phyloP scores from a whole-genome alignment of 1,140 invertebrate species.

The Pseudomyrmex pallidus region DNA sequence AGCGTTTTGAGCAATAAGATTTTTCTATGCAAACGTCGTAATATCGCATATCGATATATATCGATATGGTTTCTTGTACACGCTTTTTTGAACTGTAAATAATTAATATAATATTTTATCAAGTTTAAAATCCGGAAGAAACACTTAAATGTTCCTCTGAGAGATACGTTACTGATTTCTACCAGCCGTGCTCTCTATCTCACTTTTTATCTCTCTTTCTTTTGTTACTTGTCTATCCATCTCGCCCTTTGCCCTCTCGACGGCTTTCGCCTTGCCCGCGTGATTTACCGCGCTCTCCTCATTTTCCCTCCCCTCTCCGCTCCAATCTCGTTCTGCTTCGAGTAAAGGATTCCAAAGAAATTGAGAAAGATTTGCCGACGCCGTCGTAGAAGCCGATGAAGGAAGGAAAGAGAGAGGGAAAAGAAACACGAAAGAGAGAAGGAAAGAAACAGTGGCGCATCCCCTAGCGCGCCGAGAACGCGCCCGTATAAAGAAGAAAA shows the following conservation, averaged over 20 bases:
- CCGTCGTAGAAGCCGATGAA: slow-evolving; percentile 54
- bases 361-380: slow-evolving; percentile 75
- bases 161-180: slow-evolving; percentile 43
- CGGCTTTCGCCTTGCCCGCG: slow-evolving; percentile 25
- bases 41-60: too few relatives aligned
- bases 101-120: not conserved
- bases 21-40: too few relatives aligned
- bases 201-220: slow-evolving; percentile 12
- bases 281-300: slow-evolving; percentile 67
- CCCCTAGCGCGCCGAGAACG: slow-evolving; percentile 22
- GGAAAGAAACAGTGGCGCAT: slow-evolving; percentile 53
- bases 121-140: not conserved
- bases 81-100: too few relatives aligned
- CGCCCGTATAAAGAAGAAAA: slow-evolving; percentile 42
- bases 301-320: slow-evolving; percentile 27
- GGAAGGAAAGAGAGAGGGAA: slow-evolving; percentile 10
- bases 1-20: too few relatives aligned
- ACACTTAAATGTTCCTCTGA: slow-evolving; percentile 13
- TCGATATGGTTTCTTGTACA: not conserved
- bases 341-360: slow-evolving; percentile 76
- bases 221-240: slow-evolving; percentile 8
- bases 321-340: slow-evolving; percentile 68
- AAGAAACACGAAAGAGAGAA: slow-evolving; percentile 20
- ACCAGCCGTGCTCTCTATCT: slow-evolving; percentile 23
- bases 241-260: slow-evolving; percentile 29